These are phyloP conservation scores for Anagyrus pseudococci DNA, from an alignment of 2,888 invertebrate genomes.

Conservation along the genomic window DNA sequence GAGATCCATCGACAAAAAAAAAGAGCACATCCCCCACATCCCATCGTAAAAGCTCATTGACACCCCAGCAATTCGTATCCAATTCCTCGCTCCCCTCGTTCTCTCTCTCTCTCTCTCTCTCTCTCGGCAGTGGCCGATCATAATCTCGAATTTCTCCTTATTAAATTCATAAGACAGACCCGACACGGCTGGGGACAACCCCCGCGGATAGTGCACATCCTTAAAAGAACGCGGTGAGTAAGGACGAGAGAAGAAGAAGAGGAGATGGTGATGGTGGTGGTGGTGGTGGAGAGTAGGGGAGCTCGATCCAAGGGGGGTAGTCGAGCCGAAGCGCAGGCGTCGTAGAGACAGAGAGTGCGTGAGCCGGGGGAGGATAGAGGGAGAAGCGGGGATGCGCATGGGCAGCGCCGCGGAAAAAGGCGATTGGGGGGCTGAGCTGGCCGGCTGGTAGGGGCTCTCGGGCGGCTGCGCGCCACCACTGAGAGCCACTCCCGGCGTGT, in stretches of 20 bases:
- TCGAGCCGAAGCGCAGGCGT: no score
- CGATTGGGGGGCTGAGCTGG: slow-evolving; percentile 15
- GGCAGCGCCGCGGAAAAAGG: slow-evolving; percentile 9
- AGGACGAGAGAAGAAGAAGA: background rate
- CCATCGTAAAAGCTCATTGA: background rate
- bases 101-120: no score
- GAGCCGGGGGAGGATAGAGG: background rate
- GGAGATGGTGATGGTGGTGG: background rate
- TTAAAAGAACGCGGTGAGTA: background rate
- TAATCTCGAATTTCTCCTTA: slow-evolving; percentile 18
- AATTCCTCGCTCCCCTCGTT: slow-evolving; percentile 7
- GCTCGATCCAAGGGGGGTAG: no score
- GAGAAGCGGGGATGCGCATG: background rate
- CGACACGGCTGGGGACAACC: background rate
- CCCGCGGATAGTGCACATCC: background rate
- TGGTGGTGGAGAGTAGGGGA: no score
- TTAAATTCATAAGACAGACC: slow-evolving; percentile 22
- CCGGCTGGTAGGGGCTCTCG: slow-evolving; percentile 27
- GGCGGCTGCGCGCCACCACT: background rate
- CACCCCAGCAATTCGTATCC: background rate
- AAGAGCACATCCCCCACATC: background rate
- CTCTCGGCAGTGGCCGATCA: background rate
- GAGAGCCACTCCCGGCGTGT: slow-evolving; percentile 34
- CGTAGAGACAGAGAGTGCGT: slow-evolving; percentile 3
- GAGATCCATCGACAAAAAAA: no score